Evolutionary conservation across 2,113 vertebrate genomes (phyloP).

Genomic region (Aleadryas rufinucha): DNA sequence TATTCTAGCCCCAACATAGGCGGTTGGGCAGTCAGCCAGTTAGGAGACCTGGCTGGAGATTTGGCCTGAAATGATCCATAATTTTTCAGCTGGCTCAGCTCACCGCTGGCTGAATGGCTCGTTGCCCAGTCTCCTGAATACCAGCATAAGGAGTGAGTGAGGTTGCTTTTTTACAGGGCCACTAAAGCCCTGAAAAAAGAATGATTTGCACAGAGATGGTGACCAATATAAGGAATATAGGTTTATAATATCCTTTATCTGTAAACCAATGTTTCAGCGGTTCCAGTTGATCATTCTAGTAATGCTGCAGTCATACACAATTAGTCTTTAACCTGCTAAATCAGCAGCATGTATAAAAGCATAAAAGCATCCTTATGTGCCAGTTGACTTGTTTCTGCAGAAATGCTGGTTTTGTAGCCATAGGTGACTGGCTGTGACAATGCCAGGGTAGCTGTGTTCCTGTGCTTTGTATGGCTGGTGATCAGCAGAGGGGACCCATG

Average conservation of each 20-base stretch:
- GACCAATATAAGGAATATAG: not conserved
- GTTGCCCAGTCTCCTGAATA: not conserved
- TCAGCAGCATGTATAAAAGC: not conserved
- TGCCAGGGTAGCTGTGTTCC: not conserved
- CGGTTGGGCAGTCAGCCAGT: not conserved
- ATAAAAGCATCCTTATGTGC: not conserved
- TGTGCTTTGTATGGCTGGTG: not conserved
- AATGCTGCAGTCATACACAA: not conserved
- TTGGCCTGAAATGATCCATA: not conserved
- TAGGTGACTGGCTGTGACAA: not conserved
- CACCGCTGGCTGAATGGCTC: not conserved
- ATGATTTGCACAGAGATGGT: not conserved
- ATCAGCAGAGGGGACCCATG: not conserved
- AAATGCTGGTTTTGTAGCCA: not conserved
- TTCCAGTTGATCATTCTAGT: not conserved
- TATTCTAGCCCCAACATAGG: not conserved
- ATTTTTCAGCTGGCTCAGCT: slow-evolving; percentile 16
- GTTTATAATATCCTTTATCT: not conserved
- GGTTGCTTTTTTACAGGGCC: not conserved
- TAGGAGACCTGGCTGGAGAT: not conserved
- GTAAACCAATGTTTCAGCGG: fast-evolving
- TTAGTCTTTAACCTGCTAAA: not conserved
- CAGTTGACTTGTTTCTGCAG: not conserved
- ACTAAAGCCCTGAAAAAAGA: not conserved
- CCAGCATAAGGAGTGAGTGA: not conserved